Base-by-base conservation (phyloP, 2,113 vertebrate species). In the Labrus mixtus region DNA sequence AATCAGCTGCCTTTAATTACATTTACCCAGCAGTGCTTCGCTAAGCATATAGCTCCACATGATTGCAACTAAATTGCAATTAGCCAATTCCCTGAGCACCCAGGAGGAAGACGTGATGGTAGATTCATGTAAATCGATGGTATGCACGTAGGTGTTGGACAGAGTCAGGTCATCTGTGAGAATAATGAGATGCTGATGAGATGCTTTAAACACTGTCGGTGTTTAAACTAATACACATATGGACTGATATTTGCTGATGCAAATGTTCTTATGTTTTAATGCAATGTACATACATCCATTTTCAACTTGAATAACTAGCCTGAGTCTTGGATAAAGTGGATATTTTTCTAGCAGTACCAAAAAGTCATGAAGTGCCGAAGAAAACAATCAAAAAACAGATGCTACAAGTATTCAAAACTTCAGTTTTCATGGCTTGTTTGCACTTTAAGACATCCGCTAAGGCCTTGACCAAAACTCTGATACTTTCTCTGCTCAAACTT, bases 1-100 rank as follows among this genome's bases (percentile, higher is more conserved):
- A 91, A 93, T 93, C 88, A 88, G 82, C 90, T 87, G 79, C 67
- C 76, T 88, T 91, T 90, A 93, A 93, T 92, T 92, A 85, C 87
- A 82, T 86, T 87, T 76, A 76, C 50, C 73, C 68, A 64, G 86
- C 66, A 41, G 81, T 81, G 83, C 90, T 81, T 78, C 36, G 69
- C 66, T 60, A 81, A 87, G 91, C 86, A 79, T 86, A 81, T 39
- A 72, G 83, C 81, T 67, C 71, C 72, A 69, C 65, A 62, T 83
- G 86, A 91, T 89, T 82, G 82, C 82, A 29, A 74, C 81, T 89
- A 86, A 90, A 91, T 75, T 89, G 89, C 81, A 89, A 92, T 92
- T 92, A 91, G 82, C 78, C 65, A 15, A 53, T 50, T 69, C 82
- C 81, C 77, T 36, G 2, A 64, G 85, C 73, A 22, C 55, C 61